Conservation (phyloP, 2,888 invertebrate genomes). For the Noctua janthe region DNA sequence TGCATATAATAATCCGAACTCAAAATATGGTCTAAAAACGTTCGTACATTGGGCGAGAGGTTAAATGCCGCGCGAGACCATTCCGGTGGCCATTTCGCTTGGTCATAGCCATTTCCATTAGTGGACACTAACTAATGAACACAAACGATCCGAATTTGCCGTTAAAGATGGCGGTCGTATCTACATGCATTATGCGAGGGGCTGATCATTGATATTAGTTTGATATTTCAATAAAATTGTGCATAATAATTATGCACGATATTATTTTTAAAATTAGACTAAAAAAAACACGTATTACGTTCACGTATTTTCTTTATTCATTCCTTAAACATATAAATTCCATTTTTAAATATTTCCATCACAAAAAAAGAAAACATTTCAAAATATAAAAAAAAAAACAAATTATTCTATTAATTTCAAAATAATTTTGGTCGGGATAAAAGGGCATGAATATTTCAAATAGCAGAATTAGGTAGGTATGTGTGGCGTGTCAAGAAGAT, state of each 20-base stretch:
- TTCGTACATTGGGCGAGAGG: slow-evolving; percentile 71
- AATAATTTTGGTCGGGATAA: not conserved
- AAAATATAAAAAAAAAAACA: too few species aligned
- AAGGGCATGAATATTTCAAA: not conserved
- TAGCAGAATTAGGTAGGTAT: too few species aligned
- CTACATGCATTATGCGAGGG: slow-evolving; percentile 37
- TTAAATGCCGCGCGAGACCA: slow-evolving; percentile 79
- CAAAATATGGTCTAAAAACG: slow-evolving; percentile 61
- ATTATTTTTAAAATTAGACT: too few species aligned
- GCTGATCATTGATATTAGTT: slow-evolving; percentile 43
- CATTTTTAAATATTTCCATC: too few species aligned
- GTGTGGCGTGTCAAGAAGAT: too few species aligned
- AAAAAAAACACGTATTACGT: too few species aligned
- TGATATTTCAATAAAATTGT: slow-evolving; percentile 6
- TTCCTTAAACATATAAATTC: too few species aligned
- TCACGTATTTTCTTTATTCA: too few species aligned
- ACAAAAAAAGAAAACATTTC: too few species aligned
- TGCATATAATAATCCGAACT: slow-evolving; percentile 46
- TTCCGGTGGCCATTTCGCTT: slow-evolving; percentile 79
- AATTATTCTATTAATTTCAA: too few species aligned
- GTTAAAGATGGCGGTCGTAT: slow-evolving; percentile 69
- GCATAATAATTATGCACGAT: too few species aligned
- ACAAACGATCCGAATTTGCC: slow-evolving; percentile 80
- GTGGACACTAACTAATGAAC: slow-evolving; percentile 86
- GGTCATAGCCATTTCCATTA: slow-evolving; percentile 83